Conservation (phyloP, 2,888 invertebrate genomes). For the Aphodius granarius region DNA sequence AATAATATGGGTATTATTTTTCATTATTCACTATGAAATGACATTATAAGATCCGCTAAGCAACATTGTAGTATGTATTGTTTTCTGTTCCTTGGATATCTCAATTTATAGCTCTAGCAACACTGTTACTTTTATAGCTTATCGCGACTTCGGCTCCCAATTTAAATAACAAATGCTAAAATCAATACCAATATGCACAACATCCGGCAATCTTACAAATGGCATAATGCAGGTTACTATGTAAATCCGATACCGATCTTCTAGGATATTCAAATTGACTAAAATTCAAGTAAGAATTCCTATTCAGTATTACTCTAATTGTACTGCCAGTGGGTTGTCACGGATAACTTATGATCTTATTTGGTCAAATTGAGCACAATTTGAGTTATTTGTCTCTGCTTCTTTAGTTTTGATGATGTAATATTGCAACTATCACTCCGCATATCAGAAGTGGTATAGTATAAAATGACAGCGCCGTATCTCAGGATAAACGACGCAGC, state of each 20-base stretch:
- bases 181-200: background rate
- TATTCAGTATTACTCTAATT: background rate
- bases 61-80: background rate
- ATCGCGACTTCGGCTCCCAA: background rate
- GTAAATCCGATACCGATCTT: background rate
- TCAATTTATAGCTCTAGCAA: background rate
- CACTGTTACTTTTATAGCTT: background rate
- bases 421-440: no score
- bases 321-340: no score
- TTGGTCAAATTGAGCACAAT: no score
- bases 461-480: no score
- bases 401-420: no score
- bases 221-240: background rate
- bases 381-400: no score
- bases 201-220: no score
- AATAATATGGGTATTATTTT: no score
- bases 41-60: background rate
- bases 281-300: background rate
- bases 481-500: no score
- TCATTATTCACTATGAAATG: no score
- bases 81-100: background rate
- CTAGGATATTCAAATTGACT: background rate
- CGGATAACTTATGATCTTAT: no score
- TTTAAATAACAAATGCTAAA: background rate
- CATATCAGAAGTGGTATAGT: no score